Base-by-base conservation (phyloP, 2,113 vertebrate genomes). In the Azemiops feae region DNA sequence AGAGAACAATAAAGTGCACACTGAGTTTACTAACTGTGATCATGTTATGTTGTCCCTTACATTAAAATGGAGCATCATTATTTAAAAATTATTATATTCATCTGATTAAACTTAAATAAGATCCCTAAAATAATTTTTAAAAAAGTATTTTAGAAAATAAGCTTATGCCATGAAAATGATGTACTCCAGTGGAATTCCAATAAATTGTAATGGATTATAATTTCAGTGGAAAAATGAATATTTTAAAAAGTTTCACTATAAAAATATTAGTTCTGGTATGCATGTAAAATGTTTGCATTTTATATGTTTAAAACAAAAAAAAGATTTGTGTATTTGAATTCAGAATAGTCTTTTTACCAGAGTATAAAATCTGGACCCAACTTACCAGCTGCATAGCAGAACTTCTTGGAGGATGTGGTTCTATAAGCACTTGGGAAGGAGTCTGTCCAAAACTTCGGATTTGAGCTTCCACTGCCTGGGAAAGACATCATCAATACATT, bases 331-430 rank as follows among this genome's bases (percentile, higher is more conserved):
- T 81, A 81, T 52, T 14, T 34, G 11, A 58, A 96, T 90, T 9
- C 55, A 91, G 54, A 30, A 0, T 39, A 34, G 27, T 50, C 91
- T 91, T 90, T 91, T 91, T 88, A n/a, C 88, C 74, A 91, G 93
- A 94, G 89, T 93, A 91, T 93, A 93, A 92, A 93, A 0, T 0
- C 0, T 60, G 88, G 11, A 85, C n/a, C 47, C 92, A 88, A 99
- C 99, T 99, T 97, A 99, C 99, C 98, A 99, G 98, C 96, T 99
- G 99, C 99, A 99, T 99, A 96, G 99, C 99, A 50, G 99, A 99
- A 93, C 99, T 99, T 97, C 99, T 96, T 25, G 99, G 99, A 94
- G 98, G 98, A 97, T 99, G 99, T 54, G 99, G 99, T 93, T 99
- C 99, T 92, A 99, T 99, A 92, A 99, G 98, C 91, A 99, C 97